Base-by-base conservation (phyloP, 2,797 vertebrate genomes). In the Esox lucius region DNA sequence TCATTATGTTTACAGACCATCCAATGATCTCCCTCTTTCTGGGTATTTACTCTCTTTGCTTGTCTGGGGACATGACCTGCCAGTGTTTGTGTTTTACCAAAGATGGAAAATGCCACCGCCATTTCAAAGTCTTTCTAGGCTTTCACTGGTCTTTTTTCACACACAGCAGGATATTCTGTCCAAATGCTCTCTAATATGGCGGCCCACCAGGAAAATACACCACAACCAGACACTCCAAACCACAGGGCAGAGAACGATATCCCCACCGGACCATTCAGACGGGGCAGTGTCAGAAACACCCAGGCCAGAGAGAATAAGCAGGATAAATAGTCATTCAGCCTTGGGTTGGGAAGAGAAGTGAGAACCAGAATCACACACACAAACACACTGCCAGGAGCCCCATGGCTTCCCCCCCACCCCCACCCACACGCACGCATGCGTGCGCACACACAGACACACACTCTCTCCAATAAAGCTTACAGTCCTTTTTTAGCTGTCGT, bases 311-410 rank as follows among this genome's bases (percentile, higher is more conserved):
- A 82, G 81, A 87, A 79, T 22, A 39, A 75, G 74, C 46, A 53
- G 68, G 71, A 89, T 86, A 87, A 91, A 90, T 87, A 84, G 83
- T 81, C 75, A 86, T 83, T 89, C 79, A 77, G 78, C 80, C 68
- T 61, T 78, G 82, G 81, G 85, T 73, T 70, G 79, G 84, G 83
- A 73, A 78, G 78, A 82, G 77, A 85, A 80, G 73, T 33, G 65
- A 75, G 49, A 62, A 51, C 31, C 51, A 59, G 73, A 70, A 73
- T 76, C 69, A 76, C 72, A 78, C 75, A 26, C 51, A 62, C 2
- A 39, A 81, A 83, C 61, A 33, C 24, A 49, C 77, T 79, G 87
- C 81, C 85, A 88, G 75, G 48, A 75, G 78, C 81, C 26, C 69
- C 71, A 75, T 35, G 19, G 31, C 26, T 68, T 49, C 49, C 35